These are phyloP conservation scores for Steinernema scapterisci DNA, from an alignment of 2,888 invertebrate species.

Conservation along the genomic window DNA sequence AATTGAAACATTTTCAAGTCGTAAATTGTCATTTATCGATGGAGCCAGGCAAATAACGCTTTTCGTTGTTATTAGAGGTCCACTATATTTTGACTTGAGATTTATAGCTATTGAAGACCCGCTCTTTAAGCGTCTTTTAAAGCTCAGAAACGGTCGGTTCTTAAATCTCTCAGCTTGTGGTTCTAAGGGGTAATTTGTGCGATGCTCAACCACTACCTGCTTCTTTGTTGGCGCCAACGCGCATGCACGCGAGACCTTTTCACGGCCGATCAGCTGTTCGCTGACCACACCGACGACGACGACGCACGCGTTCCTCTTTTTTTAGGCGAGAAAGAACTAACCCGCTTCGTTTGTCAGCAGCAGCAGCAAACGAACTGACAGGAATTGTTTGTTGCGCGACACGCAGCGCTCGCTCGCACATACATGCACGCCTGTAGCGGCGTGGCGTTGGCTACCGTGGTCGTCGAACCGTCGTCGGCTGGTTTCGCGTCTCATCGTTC, in stretches of 20 bases:
- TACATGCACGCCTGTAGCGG: not conserved
- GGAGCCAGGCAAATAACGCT: not conserved
- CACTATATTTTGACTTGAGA: not conserved
- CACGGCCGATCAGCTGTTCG: constrained; percentile 15
- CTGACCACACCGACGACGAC: no score
- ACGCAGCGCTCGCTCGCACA: not conserved
- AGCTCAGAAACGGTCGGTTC: no score
- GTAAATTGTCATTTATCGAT: not conserved
- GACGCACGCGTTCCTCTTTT: not conserved
- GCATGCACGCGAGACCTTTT: not conserved
- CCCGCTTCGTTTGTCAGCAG: constrained; percentile 17
- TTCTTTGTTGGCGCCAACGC: no score
- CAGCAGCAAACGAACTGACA: constrained; percentile 27
- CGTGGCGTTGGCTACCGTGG: not conserved
- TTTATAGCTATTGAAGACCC: no score
- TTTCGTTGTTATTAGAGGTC: constrained; percentile 8
- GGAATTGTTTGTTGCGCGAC: constrained; percentile 25
- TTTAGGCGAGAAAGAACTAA: not conserved
- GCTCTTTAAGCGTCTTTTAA: no score
- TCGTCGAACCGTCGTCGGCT: not conserved
- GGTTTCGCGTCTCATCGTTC: constrained; percentile 15
- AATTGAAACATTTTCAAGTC: constrained; percentile 29
- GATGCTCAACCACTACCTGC: no score
- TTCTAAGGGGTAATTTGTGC: no score
- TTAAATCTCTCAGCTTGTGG: no score